A percentile compares a stretch with the other conserved stretches of the same genome.
Evolutionary conservation across 2,113 vertebrate species (phyloP).

Genomic region (Phycodurus eques): DNA sequence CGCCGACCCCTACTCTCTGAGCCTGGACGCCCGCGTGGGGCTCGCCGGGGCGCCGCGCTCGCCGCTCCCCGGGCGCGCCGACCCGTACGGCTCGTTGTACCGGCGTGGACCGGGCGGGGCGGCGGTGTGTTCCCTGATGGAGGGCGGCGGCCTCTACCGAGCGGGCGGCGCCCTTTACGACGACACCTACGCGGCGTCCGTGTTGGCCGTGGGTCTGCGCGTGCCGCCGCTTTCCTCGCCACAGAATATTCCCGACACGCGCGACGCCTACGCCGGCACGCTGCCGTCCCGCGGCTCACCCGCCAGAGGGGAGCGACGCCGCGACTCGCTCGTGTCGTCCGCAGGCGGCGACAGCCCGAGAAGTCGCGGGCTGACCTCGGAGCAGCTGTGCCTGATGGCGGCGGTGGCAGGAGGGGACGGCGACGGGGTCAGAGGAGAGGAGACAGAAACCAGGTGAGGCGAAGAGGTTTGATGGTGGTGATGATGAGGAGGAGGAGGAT

Average conservation of each 20-base stretch:
- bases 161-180: constrained; percentile 84
- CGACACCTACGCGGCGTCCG: constrained; percentile 76
- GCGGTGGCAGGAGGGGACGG: constrained; percentile 76
- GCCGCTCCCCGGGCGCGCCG: constrained; percentile 75
- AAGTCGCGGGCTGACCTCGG: constrained; percentile 73
- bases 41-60: constrained; percentile 75
- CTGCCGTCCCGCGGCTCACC: constrained; percentile 89
- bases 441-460: constrained; percentile 85
- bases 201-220: constrained; percentile 82
- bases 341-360: constrained; percentile 91
- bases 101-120: constrained; percentile 76
- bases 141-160: constrained; percentile 81
- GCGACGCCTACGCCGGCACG: constrained; percentile 80
- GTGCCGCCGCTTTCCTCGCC: constrained; percentile 85
- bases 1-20: constrained; percentile 87
- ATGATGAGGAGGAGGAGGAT: not conserved
- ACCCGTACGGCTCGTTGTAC: constrained; percentile 81
- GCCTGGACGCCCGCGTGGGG: constrained; percentile 83
- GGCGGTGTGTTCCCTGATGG: constrained; percentile 88
- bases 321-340: constrained; percentile 84
- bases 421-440: constrained; percentile 73
- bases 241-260: constrained; percentile 86
- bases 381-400: constrained; percentile 83
- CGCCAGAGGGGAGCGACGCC: constrained; percentile 85
- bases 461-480: not conserved